Conservation (phyloP, 2,888 invertebrate species). For the Coenonympha arcania region DNA sequence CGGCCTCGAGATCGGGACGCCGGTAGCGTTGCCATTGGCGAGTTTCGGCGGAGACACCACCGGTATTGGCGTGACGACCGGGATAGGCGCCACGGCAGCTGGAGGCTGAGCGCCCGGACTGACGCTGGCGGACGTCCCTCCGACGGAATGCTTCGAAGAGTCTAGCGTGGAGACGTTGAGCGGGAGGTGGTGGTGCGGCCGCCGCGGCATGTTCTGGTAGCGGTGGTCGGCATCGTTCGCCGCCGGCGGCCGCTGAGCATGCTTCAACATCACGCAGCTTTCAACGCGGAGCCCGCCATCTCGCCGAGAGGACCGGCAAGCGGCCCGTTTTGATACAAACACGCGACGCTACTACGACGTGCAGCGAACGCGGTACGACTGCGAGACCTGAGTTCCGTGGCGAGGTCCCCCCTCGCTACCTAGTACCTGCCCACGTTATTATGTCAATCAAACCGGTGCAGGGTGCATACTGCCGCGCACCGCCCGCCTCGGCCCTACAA, state of each 20-base stretch:
- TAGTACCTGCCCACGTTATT: constrained; percentile 44
- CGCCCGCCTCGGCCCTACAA: constrained; percentile 29
- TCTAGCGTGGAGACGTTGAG: constrained; percentile 80
- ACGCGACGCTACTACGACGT: constrained; percentile 36
- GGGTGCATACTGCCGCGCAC: constrained; percentile 35
- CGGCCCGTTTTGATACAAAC: constrained; percentile 40
- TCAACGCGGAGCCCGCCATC: constrained; percentile 62
- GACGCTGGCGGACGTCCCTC: constrained; percentile 72
- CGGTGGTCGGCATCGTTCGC: constrained; percentile 71
- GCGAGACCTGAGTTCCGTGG: too few species aligned
- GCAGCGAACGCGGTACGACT: constrained; percentile 53
- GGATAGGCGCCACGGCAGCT: constrained; percentile 37
- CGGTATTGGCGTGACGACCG: constrained; percentile 48
- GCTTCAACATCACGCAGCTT: constrained; percentile 79
- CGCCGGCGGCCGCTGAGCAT: constrained; percentile 77
- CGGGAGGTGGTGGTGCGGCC: constrained; percentile 76
- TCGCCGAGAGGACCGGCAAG: constrained; percentile 60
- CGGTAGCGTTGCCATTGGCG: constrained; percentile 74
- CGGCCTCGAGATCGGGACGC: constrained; percentile 54
- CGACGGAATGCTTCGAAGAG: constrained; percentile 77
- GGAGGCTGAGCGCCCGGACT: constrained; percentile 71
- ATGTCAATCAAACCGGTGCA: constrained; percentile 55
- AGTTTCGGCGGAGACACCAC: constrained; percentile 63
- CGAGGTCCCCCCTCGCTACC: constrained; percentile 34
- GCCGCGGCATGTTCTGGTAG: constrained; percentile 74